A percentile compares a stretch with the other conserved stretches of the same genome.
These are phyloP conservation scores for Phylloscopus trochiloides DNA, from an alignment of 2,113 vertebrate species.

Conservation along the genomic window DNA sequence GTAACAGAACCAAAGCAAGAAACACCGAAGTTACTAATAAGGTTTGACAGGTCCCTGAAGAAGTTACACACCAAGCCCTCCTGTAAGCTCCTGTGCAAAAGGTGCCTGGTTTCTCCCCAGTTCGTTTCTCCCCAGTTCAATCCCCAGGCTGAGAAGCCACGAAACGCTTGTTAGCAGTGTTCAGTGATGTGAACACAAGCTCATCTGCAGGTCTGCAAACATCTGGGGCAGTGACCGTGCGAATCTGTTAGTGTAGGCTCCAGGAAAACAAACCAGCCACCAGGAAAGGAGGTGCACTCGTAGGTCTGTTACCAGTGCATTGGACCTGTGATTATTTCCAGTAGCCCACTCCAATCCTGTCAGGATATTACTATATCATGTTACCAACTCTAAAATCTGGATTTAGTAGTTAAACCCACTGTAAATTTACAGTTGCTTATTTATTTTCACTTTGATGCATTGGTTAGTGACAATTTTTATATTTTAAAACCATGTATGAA, in stretches of 20 bases:
- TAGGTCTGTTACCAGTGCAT: not conserved
- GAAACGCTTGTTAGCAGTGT: rapidly evolving
- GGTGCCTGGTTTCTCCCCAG: not conserved
- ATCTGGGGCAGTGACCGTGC: too few relatives aligned
- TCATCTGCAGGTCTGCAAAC: not conserved
- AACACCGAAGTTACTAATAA: too few relatives aligned
- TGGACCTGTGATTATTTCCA: rapidly evolving
- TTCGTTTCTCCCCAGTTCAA: not conserved
- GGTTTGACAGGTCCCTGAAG: not conserved
- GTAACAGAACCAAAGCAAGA: not conserved
- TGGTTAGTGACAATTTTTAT: not conserved
- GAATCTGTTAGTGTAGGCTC: not conserved
- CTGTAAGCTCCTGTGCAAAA: not conserved
- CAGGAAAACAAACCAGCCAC: not conserved
- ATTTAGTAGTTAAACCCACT: not conserved
- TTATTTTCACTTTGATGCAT: not conserved
- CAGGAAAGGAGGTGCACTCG: not conserved
- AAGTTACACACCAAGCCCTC: rapidly evolving
- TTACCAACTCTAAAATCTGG: not conserved
- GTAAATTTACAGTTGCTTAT: not conserved
- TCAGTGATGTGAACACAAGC: not conserved
- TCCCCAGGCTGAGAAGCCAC: not conserved
- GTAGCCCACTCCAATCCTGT: not conserved
- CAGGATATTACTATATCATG: not conserved
- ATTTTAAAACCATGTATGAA: not conserved